A percentile compares a stretch with the other conserved stretches of the same genome.
Evolutionary conservation across 1,140 invertebrate genomes (phyloP).

Genomic region (Drosophila pseudoobscura): DNA sequence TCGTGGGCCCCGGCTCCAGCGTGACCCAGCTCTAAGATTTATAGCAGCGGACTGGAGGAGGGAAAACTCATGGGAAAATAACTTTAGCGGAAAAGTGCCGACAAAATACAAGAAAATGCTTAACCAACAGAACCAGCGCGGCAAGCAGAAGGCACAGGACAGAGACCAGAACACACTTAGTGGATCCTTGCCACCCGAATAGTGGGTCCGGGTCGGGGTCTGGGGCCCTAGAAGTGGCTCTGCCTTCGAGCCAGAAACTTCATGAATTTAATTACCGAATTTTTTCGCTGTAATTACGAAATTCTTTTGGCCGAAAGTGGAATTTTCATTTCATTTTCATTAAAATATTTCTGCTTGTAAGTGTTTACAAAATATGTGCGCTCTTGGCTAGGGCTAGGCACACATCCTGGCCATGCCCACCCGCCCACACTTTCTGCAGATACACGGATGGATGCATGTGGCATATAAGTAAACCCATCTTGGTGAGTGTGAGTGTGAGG

Average conservation of each 20-base stretch:
- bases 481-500: neutral
- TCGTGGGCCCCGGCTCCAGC: conserved; percentile 1
- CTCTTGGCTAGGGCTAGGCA: conserved; percentile 7
- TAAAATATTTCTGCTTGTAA: conserved; percentile 75
- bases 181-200: conserved; percentile 15
- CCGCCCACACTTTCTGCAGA: conserved; percentile 5
- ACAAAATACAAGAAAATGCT: conserved; percentile 78
- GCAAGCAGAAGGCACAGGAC: conserved; percentile 37
- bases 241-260: conserved; percentile 59
- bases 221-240: conserved; percentile 41
- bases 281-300: conserved; percentile 81
- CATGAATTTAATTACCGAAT: conserved; percentile 81
- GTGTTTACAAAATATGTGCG: conserved; percentile 67
- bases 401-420: conserved; percentile 9
- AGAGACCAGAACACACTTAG: conserved; percentile 34
- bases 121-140: conserved; percentile 68
- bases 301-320: conserved; percentile 78
- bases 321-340: conserved; percentile 81
- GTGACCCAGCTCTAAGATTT: conserved; percentile 60
- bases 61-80: conserved; percentile 74
- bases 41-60: conserved; percentile 49
- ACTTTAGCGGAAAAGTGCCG: conserved; percentile 80
- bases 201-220: neutral
- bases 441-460: conserved; percentile 2
- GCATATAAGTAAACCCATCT: conserved; percentile 2